Percentiles rank a stretch among this genome's conserved stretches.
Conservation (phyloP, 2,113 vertebrate species). For the Opisthocomus hoazin region DNA sequence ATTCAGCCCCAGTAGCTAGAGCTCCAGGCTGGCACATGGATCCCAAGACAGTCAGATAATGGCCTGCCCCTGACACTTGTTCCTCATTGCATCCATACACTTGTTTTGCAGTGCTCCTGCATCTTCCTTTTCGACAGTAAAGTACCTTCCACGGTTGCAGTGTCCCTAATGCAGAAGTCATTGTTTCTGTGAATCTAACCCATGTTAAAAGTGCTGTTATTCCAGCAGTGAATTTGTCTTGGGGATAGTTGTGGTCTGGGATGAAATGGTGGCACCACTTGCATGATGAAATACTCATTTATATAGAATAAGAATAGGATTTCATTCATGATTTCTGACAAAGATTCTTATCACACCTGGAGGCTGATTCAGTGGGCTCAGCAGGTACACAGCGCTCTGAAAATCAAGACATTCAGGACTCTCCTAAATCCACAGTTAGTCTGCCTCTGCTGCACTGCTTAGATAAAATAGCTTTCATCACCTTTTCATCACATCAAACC, state of each 20-base stretch:
- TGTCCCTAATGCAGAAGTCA: conserved; percentile 9
- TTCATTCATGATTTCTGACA: not conserved
- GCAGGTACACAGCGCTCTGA: not conserved
- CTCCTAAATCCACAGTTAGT: not conserved
- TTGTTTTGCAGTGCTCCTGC: not conserved
- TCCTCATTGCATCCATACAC: not conserved
- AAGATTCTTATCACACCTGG: not conserved
- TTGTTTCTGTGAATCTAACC: conserved; percentile 31
- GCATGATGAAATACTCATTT: not conserved
- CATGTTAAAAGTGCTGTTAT: not conserved
- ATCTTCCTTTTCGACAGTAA: not conserved
- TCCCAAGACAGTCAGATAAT: not conserved
- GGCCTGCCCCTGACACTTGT: not conserved
- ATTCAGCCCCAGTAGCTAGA: not conserved
- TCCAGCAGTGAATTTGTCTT: not conserved
- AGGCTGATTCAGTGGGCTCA: not conserved
- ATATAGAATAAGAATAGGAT: not conserved
- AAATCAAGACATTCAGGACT: not conserved
- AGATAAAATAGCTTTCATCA: conserved; percentile 29
- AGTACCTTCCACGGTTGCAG: not conserved
- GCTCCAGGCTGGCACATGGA: not conserved
- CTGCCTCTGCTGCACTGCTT: not conserved
- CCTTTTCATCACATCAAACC: conserved; percentile 21
- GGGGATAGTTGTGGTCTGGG: not conserved
- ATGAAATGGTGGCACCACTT: not conserved